Conservation (phyloP, 2,888 invertebrate genomes). For the Ormyrus thymus region DNA sequence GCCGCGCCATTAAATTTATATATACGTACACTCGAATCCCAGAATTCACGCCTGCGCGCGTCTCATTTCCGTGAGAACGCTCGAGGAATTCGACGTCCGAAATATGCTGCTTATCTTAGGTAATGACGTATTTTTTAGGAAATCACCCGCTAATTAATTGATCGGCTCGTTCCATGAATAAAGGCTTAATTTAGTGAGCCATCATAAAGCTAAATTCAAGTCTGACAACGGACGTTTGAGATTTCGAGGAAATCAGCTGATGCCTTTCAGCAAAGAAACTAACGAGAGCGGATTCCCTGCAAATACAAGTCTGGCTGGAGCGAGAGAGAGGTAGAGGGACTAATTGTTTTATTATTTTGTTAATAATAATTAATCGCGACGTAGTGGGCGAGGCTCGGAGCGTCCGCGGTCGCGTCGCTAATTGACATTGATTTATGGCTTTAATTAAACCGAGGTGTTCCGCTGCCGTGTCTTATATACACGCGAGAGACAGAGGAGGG, state of each 20-base stretch:
- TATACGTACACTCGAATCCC: slow-evolving; percentile 60
- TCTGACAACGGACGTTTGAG: no score
- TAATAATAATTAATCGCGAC: slow-evolving; percentile 71
- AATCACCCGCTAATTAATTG: slow-evolving; percentile 34
- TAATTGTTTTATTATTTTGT: slow-evolving; percentile 68
- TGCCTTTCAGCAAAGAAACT: no score
- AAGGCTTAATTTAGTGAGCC: no score
- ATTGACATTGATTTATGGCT: slow-evolving; percentile 75
- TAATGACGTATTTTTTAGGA: slow-evolving; percentile 45
- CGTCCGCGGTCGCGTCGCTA: slow-evolving; percentile 58
- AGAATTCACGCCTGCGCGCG: slow-evolving; percentile 61
- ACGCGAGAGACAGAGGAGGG: slow-evolving; percentile 63
- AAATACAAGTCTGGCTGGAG: no score
- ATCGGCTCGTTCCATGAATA: not conserved
- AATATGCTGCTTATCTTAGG: slow-evolving; percentile 19
- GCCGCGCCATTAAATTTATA: slow-evolving; percentile 72
- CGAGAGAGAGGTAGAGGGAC: not conserved
- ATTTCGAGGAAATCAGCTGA: no score
- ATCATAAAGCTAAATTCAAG: no score
- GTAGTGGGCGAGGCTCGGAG: not conserved
- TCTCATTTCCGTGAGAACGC: slow-evolving; percentile 60
- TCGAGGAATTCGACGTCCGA: slow-evolving; percentile 48
- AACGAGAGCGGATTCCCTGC: no score
- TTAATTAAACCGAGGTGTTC: slow-evolving; percentile 72
- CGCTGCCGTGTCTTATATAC: slow-evolving; percentile 41